These are phyloP conservation scores for Panthera uncia DNA, from an alignment of 2,113 vertebrate genomes.

Conservation along the genomic window DNA sequence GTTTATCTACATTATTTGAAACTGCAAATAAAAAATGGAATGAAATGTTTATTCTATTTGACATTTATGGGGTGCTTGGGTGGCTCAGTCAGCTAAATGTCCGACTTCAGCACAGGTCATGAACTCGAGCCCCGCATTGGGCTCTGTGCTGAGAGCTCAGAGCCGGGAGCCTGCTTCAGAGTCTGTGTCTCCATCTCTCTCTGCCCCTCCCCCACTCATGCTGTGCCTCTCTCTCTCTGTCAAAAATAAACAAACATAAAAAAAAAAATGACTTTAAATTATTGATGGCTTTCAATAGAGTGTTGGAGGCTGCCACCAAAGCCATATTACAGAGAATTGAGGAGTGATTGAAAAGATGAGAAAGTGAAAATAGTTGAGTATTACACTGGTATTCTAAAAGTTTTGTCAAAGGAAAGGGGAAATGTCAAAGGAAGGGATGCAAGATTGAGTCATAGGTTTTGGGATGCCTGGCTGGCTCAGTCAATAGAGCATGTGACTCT, in stretches of 20 bases:
- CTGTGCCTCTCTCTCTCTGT: no score
- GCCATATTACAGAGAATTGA: background rate
- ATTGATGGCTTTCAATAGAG: background rate
- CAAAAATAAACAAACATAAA: no score
- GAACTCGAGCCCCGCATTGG: no score
- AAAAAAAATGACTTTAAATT: background rate
- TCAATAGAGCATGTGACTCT: background rate
- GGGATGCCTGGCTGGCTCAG: background rate
- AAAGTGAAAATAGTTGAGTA: background rate
- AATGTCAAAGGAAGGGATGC: background rate
- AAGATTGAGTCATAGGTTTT: background rate
- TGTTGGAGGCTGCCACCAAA: background rate
- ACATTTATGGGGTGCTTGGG: background rate
- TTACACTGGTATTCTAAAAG: background rate
- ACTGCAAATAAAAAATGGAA: background rate
- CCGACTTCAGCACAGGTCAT: no score
- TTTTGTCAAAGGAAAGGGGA: background rate
- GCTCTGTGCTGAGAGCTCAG: no score
- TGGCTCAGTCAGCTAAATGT: no score
- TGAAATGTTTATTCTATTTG: background rate
- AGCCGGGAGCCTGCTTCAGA: no score
- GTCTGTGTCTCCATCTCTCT: no score
- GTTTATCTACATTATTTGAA: background rate
- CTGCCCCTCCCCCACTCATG: no score
- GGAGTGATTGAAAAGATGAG: background rate